Base-by-base conservation (phyloP, 1,140 invertebrate species). In the Trichoplusia ni region DNA sequence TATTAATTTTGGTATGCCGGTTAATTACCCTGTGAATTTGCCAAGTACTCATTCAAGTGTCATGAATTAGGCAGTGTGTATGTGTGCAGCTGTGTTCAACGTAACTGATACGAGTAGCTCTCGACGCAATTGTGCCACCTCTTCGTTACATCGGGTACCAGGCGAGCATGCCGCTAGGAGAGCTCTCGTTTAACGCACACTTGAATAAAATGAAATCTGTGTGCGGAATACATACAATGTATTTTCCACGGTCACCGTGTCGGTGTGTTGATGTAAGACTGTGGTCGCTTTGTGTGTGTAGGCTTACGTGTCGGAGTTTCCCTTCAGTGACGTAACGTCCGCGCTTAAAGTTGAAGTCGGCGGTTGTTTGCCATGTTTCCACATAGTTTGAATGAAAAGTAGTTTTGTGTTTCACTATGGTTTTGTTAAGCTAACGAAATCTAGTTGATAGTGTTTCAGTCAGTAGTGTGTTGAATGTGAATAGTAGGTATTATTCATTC, bases 1-100 rank as follows among this genome's bases (percentile, higher is more conserved):
- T 85, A 86, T 86, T 86, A 86, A 83, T 82, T 83, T 82, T 68
- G 86, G 84, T 79, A 89, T 88, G 84, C 77, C 66, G 75, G 69
- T 62, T 88, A 86, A 88, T 88, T 87, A 85, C 63, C 87, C 83
- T 86, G 87, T 64, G 82, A 88, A 86, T 87, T 73, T 82, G 73
- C 69, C 63, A 77, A 84, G 79, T 79, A 83, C 74, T 86, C 65
- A 73, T 63, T 86, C 79, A 83, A 84, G 81, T 77, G 69, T 79
- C 79, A 77, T 80, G 70, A 77, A 84, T 87, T 82, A 84, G 75
- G 35, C 29, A 46, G 46, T 67, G 53, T 76, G 66, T 72, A 53
- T 61, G 63, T 72, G 65, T 67, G 63, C 44, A 59, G 67, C 72
- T 67, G 69, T 60, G 64, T 69, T 70, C 42, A 58, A 70, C 61